Conservation (phyloP, 1,140 invertebrate species). For the Dendrolimus punctatus region DNA sequence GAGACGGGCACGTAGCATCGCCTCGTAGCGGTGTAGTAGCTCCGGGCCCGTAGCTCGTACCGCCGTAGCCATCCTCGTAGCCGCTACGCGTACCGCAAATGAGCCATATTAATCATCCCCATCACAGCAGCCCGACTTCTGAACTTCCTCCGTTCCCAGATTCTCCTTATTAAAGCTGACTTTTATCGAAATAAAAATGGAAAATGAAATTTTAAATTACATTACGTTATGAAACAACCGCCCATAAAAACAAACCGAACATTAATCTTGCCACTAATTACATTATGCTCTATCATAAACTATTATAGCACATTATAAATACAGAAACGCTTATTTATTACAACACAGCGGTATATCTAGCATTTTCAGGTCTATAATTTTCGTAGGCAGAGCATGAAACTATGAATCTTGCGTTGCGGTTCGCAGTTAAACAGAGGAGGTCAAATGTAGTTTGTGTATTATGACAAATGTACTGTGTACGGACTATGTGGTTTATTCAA, state of each 20-base stretch:
- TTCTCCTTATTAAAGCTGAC: conserved; percentile 46
- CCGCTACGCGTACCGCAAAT: conserved; percentile 50
- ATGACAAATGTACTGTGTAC: conserved; percentile 1
- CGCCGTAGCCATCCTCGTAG: conserved; percentile 14
- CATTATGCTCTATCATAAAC: too few relatives aligned
- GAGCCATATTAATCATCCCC: conserved; percentile 67
- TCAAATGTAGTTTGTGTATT: conserved; percentile 1
- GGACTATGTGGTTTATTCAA: background rate
- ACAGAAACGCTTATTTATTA: too few relatives aligned
- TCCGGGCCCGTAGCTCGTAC: conserved; percentile 13
- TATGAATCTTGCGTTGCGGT: too few relatives aligned
- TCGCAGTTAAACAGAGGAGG: background rate
- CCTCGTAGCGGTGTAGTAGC: conserved; percentile 24
- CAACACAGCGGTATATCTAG: too few relatives aligned
- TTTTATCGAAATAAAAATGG: conserved; percentile 16
- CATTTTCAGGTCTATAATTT: too few relatives aligned
- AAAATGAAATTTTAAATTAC: background rate
- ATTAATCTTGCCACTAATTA: too few relatives aligned
- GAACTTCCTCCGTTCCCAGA: conserved; percentile 49
- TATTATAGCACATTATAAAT: too few relatives aligned
- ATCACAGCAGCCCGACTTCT: conserved; percentile 55
- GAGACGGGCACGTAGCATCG: conserved; percentile 47
- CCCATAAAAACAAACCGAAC: too few relatives aligned
- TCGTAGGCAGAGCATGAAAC: too few relatives aligned
- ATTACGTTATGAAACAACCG: too few relatives aligned